Base-by-base conservation (phyloP, 2,797 vertebrate genomes). In the Calcarius lapponicus region DNA sequence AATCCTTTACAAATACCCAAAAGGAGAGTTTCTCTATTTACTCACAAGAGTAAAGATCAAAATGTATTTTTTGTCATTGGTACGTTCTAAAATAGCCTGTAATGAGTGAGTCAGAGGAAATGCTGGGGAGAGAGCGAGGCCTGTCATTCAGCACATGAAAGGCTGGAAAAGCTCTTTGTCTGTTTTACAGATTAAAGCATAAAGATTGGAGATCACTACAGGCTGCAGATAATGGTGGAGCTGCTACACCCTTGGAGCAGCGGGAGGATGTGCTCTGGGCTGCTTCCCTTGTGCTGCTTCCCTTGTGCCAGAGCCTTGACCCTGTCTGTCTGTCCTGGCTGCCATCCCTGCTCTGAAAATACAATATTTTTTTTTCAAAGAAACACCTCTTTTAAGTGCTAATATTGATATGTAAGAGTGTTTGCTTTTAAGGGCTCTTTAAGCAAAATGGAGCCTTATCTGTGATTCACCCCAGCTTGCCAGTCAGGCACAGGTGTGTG, bases 381-480 rank as follows among this genome's bases (percentile, higher is more conserved):
- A 90, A 96, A 64, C 6, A 3, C 42, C 69, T 83, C 7, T 42
- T 67, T 8, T 9, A 81, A 58, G 50, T 22, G 36, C 17, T 50
- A n/a, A 20, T 24, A 29, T 38, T 72, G 54, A 13, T 92, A 69
- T 69, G 69, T 82, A 64, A 60, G 62, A 36, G 58, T 13, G 25
- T 67, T 87, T 87, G 48, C 91, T 96, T 89, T 90, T 42, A 71
- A 71, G 71, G n/a, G 47, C 11, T 87, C 56, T 85, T 76, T n/a
- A 70, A 40, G 72, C 32, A 50, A 89, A 93, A 96, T 79, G 62
- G 94, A 65, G 86, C 78, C 94, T 64, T 60, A 81, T 67, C 80
- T 75, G 86, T 75, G 80, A 95, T 90, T 97, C 97, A 91, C 45
- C 34, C 95, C 93, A 94, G 79, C 94, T 95, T 95, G 94, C 97